Evolutionary conservation across 1,140 invertebrate genomes (phyloP).

Genomic region (Caerostris darwini): DNA sequence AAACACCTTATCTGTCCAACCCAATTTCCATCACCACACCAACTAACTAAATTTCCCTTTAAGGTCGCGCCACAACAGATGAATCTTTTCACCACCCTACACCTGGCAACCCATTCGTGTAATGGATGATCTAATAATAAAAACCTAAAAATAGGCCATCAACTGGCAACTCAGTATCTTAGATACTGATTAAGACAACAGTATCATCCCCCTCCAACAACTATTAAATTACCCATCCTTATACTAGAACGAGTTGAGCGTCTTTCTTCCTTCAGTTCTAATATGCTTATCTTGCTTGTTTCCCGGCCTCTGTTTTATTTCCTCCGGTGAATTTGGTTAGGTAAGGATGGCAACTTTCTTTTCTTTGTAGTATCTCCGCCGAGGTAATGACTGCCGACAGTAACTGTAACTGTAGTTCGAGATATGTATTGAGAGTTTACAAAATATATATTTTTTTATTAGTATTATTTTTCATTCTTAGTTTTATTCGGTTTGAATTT

Average conservation of each 20-base stretch:
- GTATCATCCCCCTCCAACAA: neutral
- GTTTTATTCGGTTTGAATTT: too few relatives aligned
- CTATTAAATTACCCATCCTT: neutral
- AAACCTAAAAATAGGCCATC: slow-evolving; percentile 17
- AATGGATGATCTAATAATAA: slow-evolving; percentile 27
- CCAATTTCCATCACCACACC: neutral
- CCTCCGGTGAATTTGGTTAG: neutral
- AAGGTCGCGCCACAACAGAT: neutral
- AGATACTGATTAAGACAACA: neutral
- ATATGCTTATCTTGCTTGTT: neutral
- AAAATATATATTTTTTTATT: too few relatives aligned
- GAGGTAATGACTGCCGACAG: neutral
- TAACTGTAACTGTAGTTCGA: neutral
- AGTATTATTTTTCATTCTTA: too few relatives aligned
- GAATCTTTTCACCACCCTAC: neutral
- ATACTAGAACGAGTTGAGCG: neutral
- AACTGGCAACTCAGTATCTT: neutral
- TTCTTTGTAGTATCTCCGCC: neutral
- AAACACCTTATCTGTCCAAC: neutral
- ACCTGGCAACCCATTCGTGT: neutral
- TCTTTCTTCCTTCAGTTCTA: neutral
- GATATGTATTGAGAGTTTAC: too few relatives aligned
- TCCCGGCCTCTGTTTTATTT: neutral
- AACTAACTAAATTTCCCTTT: neutral
- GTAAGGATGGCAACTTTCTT: neutral